Conservation (phyloP, 92 coral and sea anemone genomes). For the Epizoanthus rinbou region DNA sequence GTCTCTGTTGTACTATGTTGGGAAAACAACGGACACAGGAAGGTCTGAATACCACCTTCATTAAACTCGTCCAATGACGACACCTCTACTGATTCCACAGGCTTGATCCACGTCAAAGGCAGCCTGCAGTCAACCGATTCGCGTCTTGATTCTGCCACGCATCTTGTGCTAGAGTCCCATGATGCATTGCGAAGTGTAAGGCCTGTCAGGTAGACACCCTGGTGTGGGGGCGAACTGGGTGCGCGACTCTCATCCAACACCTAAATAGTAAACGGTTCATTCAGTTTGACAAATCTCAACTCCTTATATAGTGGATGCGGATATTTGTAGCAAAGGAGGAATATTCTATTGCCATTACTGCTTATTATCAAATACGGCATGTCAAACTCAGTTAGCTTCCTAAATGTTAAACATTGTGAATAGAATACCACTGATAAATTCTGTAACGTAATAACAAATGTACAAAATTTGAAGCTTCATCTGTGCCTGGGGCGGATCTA, state of each 20-base stretch:
- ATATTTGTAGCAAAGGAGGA: too few relatives aligned
- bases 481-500: too few relatives aligned
- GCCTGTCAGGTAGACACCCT: conserved; percentile 78
- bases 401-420: too few relatives aligned
- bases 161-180: conserved; percentile 70
- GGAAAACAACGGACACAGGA: conserved; percentile 68
- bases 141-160: conserved; percentile 45
- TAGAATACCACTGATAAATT: too few relatives aligned
- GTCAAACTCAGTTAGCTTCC: too few relatives aligned
- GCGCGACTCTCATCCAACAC: conserved; percentile 49
- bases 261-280: conserved; percentile 31
- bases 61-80: conserved; percentile 26
- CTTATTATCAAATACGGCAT: too few relatives aligned
- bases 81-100: conserved; percentile 38
- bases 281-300: too few relatives aligned
- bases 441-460: too few relatives aligned
- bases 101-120: conserved; percentile 67
- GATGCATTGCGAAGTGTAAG: conserved; percentile 78
- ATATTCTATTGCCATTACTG: too few relatives aligned
- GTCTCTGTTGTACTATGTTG: not conserved
- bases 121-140: conserved; percentile 46
- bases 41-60: conserved; percentile 48
- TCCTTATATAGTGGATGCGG: too few relatives aligned
- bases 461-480: too few relatives aligned
- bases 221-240: conserved; percentile 70